Percentiles rank a stretch among this genome's conserved stretches.
phyloP scores from a whole-genome alignment of 2,888 invertebrate genomes.

The Heliconius erato region DNA sequence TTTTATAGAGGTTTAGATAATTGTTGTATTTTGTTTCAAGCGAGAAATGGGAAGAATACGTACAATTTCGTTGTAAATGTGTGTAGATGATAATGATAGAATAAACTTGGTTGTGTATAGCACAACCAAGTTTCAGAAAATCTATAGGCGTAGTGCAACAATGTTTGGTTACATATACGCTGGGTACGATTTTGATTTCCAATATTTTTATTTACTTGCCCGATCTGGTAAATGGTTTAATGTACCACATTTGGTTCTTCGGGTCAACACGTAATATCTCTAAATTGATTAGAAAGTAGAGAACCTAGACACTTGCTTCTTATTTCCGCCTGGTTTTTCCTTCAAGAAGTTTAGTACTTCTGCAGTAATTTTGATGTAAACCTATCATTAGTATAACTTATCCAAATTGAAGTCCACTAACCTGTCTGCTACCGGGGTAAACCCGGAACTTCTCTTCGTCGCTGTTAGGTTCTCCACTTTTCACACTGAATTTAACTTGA shows the following conservation, averaged over 20 bases:
- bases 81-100: neutral
- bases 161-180: neutral
- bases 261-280: neutral
- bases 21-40: too few relatives aligned
- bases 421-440: conserved; percentile 79
- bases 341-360: neutral
- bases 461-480: conserved; percentile 79
- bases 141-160: neutral
- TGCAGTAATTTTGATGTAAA: neutral
- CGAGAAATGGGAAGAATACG: too few relatives aligned
- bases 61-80: neutral
- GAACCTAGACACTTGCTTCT: neutral
- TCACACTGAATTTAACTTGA: conserved; percentile 61
- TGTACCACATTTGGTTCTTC: neutral
- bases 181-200: neutral
- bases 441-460: conserved; percentile 70
- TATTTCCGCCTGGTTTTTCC: neutral
- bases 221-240: neutral
- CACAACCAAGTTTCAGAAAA: too few relatives aligned
- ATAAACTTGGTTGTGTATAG: neutral
- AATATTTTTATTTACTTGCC: neutral
- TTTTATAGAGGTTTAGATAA: too few relatives aligned
- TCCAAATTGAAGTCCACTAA: conserved; percentile 55
- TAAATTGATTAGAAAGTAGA: neutral
- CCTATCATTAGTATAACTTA: neutral